Base-by-base conservation (phyloP, 2,113 vertebrate species). In the Symphodus melops region DNA sequence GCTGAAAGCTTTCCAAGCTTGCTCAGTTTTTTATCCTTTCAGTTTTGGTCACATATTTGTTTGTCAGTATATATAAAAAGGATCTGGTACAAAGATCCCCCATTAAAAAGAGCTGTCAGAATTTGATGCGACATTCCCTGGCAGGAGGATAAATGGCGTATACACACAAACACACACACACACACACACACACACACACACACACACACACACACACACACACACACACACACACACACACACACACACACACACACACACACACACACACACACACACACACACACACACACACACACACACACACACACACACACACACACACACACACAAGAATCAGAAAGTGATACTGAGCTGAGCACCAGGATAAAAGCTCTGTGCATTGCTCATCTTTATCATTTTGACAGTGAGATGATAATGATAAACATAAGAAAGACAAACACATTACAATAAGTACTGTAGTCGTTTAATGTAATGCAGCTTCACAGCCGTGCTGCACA, bases 301-400 rank as follows among this genome's bases (percentile, higher is more conserved):
- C 10, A 39, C 28, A 28, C 39, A 9, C 39, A 39, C 8, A 9
- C 8, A 39, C 39, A 39, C 10, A 39, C 39, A 39, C 39, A 39
- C 39, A 39, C 39, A 39, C 6, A 4, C 8, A 39, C 39, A 39
- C 9, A 39, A 8, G 9, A 41, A 41, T 11, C 39, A 9, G 23
- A 41, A 41, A 41, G 55, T 21, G 57, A n/a, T 12, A 23, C 23
- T 12, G 72, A 68, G 23, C 0, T 33, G 70, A 65, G 73, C 56
- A 68, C 72, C 60, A 52, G 81, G 17, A 46, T 48, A 79, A 39
- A 64, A 79, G 51, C 60, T 76, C 53, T 17, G 5, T 49, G 41
- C 56, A 17, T 59, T 72, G 33, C 33, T 12, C 53, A 25, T 57
- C 39, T 41, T 69, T 87, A 33, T 53, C 68, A 84, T 42, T 33